Conservation (phyloP, 2,797 vertebrate genomes). For the Strix occidentalis region DNA sequence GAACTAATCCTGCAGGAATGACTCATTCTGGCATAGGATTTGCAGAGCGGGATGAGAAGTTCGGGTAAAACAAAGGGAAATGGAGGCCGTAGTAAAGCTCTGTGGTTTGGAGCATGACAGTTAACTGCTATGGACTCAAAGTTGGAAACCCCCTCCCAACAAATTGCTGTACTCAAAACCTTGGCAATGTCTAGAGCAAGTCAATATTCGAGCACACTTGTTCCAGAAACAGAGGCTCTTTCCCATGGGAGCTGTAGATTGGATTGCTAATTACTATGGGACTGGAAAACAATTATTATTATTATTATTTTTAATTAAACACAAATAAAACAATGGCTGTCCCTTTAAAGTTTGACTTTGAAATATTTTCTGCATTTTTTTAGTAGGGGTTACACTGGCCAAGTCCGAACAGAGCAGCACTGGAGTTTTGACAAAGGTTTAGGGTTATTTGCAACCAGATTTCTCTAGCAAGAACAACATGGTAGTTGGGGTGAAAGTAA, state of each 20-base stretch:
- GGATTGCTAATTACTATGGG: conserved; percentile 26
- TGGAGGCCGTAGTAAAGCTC: conserved; percentile 21
- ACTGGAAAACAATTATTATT: conserved; percentile 44
- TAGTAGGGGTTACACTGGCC: neutral
- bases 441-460: neutral
- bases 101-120: conserved; percentile 41
- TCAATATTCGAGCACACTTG: neutral
- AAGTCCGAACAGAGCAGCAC: conserved; percentile 7
- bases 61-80: conserved; percentile 54
- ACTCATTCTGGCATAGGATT: conserved; percentile 69
- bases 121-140: conserved; percentile 19
- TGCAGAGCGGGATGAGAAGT: conserved; percentile 62
- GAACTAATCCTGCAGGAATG: conserved; percentile 67
- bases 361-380: conserved; percentile 51
- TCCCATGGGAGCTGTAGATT: conserved; percentile 42
- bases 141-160: conserved; percentile 49
- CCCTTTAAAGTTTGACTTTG: conserved; percentile 54
- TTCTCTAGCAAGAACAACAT: neutral
- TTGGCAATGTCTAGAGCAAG: conserved; percentile 2
- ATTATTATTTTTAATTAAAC: conserved; percentile 63
- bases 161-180: conserved; percentile 35
- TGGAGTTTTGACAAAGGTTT: neutral
- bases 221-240: conserved; percentile 6
- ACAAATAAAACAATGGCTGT: conserved; percentile 30
- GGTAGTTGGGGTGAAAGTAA: neutral